Conservation (phyloP, 2,797 vertebrate genomes). For the Loriculus beryllinus region DNA sequence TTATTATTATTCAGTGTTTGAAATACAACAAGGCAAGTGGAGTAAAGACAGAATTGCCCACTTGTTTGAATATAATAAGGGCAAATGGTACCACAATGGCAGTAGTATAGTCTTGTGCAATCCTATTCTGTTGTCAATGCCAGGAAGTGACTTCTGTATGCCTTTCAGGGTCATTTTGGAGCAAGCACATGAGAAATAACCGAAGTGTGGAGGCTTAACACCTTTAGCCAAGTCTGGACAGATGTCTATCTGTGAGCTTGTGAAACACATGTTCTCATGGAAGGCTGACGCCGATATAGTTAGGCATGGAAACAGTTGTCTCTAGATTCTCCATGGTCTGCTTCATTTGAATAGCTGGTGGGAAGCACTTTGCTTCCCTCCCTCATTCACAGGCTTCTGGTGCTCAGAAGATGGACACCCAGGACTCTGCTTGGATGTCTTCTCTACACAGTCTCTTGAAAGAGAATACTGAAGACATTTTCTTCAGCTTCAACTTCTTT, state of each 20-base stretch:
- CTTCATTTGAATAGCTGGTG: neutral
- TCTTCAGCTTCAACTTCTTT: neutral
- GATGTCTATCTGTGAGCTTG: neutral
- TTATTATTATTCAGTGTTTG: neutral
- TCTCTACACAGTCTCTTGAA: neutral
- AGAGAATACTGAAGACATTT: neutral
- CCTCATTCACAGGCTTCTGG: neutral
- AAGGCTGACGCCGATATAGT: neutral
- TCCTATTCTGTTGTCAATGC: neutral
- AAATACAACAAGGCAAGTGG: neutral
- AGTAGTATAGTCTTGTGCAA: neutral
- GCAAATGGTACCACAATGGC: neutral
- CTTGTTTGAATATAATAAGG: neutral
- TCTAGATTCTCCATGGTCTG: neutral
- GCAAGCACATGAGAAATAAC: neutral
- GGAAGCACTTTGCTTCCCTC: neutral
- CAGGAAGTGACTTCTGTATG: neutral
- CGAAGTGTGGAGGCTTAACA: neutral
- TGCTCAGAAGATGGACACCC: neutral
- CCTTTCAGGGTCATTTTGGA: neutral
- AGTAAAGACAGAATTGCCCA: neutral
- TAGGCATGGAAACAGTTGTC: neutral
- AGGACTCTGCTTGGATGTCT: neutral
- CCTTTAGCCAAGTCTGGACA: neutral
- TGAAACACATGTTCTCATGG: neutral